These are phyloP conservation scores for Drosophila limbata DNA, from an alignment of 2,888 invertebrate genomes.

Conservation along the genomic window DNA sequence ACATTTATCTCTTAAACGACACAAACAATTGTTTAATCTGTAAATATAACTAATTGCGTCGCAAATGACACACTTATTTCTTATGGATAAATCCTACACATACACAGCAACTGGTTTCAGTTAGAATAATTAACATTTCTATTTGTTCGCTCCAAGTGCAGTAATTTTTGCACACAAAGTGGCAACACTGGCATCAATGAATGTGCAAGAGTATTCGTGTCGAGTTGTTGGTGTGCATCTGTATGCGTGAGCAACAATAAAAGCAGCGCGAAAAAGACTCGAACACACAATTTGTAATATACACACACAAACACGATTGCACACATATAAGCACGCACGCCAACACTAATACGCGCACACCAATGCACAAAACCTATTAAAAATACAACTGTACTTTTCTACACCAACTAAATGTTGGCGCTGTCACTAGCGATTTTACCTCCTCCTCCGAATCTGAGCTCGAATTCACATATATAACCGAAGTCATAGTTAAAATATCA, in stretches of 20 bases:
- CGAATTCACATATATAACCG: constrained; percentile 84
- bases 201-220: constrained; percentile 37
- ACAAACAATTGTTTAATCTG: constrained; percentile 33
- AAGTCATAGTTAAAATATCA: constrained; percentile 71
- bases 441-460: constrained; percentile 84
- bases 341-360: constrained; percentile 45
- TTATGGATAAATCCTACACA: constrained; percentile 17
- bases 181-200: constrained; percentile 54
- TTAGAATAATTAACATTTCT: constrained; percentile 56
- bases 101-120: constrained; percentile 33
- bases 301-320: constrained; percentile 35
- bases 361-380: constrained; percentile 60
- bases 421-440: constrained; percentile 75
- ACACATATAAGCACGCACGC: constrained; percentile 41
- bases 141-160: constrained; percentile 55
- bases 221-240: constrained; percentile 19
- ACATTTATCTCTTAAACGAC: constrained; percentile 2
- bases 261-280: constrained; percentile 70
- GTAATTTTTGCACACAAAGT: constrained; percentile 35
- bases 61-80: constrained; percentile 26
- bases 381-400: constrained; percentile 76
- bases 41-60: constrained; percentile 18
- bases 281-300: constrained; percentile 57
- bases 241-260: constrained; percentile 52
- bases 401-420: constrained; percentile 51